Base-by-base conservation (phyloP, 2,797 vertebrate species). In the Gadopsis marmoratus region DNA sequence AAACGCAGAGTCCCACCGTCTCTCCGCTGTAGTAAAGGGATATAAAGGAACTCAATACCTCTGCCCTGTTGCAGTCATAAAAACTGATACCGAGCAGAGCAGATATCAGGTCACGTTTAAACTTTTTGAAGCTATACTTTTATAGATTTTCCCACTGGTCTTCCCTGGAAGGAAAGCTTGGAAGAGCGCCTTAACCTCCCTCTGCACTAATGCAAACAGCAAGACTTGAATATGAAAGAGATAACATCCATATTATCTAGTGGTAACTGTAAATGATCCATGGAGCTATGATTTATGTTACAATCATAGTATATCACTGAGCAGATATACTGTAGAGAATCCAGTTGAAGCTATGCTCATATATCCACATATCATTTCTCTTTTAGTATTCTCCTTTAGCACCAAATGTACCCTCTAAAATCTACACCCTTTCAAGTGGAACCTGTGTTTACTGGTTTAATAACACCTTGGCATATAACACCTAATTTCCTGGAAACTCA, bases 41-140 rank as follows among this genome's bases (percentile, higher is more conserved):
- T 53, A 56, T 79, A 35, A 87, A 90, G 68, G 85, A 93, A 92
- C 83, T 79, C 75, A 19, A 78, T 86, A 84, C 89, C 86, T 92
- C 87, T 86, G 92, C 71, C 79, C 87, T 89, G 82, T 83, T 68
- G 78, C 86, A 80, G 84, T 79, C 85, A 84, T 94, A 92, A 93
- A 93, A 93, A 78, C 26, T 72, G 86, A 93, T 86, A 85, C 75
- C 62, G 58, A 90, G 86, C 85, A 13, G 62, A 77, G 67, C 84
- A 90, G 86, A 90, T 87, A 91, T 88, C 86, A 55, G 78, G 67
- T 91, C 82, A 55, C 81, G 81, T 90, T 90, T 79, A 70, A 84
- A 74, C 72, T 82, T 90, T 89, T 85, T 90, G 88, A 92, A 91
- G 89, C 77, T 79, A n/a, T 33, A 19, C 71, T 89, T 93, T 93